Conservation (phyloP, 2,888 invertebrate genomes). For the Heliconius ethilla region DNA sequence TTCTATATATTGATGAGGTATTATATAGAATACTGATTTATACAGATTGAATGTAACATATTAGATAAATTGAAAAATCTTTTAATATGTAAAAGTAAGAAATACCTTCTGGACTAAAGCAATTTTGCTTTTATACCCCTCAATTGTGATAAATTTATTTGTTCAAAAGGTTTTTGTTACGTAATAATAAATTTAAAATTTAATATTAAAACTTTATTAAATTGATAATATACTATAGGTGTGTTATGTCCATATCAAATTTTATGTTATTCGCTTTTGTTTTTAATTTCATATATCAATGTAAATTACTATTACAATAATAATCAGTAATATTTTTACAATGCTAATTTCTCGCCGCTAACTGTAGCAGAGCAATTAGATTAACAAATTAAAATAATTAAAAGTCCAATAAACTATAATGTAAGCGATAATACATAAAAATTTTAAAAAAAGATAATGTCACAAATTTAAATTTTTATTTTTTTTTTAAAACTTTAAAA, state of each 20-base stretch:
- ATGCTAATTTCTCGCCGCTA: not conserved
- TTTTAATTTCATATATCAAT: not conserved
- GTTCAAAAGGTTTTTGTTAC: not conserved
- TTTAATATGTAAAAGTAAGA: too few relatives aligned
- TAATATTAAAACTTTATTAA: not conserved
- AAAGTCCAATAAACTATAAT: not conserved
- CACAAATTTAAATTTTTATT: not conserved
- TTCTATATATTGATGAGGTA: too few relatives aligned
- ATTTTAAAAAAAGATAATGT: too few relatives aligned
- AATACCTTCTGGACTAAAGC: too few relatives aligned
- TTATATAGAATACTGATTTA: too few relatives aligned
- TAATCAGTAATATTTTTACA: not conserved
- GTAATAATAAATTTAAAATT: not conserved
- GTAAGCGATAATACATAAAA: not conserved
- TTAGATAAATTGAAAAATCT: too few relatives aligned
- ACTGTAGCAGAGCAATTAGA: not conserved
- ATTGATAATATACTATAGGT: not conserved
- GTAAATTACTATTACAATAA: not conserved
- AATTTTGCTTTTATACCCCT: too few relatives aligned
- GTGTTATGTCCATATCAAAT: not conserved
- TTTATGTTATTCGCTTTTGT: not conserved
- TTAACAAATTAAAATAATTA: not conserved
- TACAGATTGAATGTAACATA: too few relatives aligned
- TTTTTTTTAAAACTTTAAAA: too few relatives aligned
- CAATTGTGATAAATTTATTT: not conserved